These are phyloP conservation scores for Circaetus cinerascens DNA, from an alignment of 2,113 vertebrate genomes.

Conservation along the genomic window DNA sequence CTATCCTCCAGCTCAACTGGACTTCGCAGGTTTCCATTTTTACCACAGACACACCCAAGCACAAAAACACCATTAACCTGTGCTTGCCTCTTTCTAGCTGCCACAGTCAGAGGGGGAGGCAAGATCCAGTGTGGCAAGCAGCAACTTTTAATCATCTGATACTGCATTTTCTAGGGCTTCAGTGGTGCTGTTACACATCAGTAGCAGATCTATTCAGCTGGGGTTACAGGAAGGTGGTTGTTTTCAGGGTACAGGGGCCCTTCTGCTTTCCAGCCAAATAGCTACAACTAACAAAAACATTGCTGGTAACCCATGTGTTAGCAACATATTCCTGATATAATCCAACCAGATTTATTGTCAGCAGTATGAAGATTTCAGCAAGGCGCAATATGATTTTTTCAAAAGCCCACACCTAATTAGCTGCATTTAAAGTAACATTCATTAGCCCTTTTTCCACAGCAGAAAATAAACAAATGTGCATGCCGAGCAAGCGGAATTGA, in stretches of 20 bases:
- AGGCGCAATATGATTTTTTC: neutral
- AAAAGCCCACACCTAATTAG: neutral
- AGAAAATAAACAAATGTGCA: neutral
- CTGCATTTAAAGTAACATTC: neutral
- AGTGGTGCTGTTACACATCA: neutral
- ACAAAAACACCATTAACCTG: rapidly evolving
- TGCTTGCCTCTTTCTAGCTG: neutral
- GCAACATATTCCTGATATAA: neutral
- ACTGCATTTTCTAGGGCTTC: neutral
- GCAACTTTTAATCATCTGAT: neutral
- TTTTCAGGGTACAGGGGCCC: neutral
- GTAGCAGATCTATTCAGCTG: neutral
- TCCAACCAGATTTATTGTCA: neutral
- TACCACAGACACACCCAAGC: neutral
- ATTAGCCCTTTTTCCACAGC: neutral
- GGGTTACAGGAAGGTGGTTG: neutral
- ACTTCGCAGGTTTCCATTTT: neutral
- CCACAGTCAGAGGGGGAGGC: neutral
- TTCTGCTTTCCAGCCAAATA: conserved; percentile 3
- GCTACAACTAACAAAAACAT: neutral
- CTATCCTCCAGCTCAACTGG: neutral
- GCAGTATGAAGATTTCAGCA: neutral
- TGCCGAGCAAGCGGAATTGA: rapidly evolving
- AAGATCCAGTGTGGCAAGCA: neutral
- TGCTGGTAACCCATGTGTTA: neutral